These are phyloP conservation scores for Enteromius mattozi DNA, from an alignment of 2,797 vertebrate species.

Conservation along the genomic window DNA sequence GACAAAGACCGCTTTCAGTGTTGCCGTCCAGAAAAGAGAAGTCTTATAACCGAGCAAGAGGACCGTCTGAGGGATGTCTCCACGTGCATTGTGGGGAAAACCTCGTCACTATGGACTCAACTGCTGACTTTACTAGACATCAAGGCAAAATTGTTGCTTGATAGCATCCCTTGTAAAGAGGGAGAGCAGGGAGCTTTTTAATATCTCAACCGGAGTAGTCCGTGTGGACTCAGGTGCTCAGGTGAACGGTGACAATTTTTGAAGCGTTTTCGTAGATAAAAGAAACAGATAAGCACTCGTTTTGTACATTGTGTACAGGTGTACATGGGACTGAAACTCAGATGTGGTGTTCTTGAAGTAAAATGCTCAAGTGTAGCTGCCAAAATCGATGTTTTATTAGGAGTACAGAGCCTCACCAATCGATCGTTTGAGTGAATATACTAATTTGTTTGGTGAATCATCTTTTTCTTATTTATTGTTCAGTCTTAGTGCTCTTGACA, in stretches of 20 bases:
- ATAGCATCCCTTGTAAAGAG: conserved; percentile 32
- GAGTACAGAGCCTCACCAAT: conserved; percentile 57
- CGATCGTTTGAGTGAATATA: conserved; percentile 63
- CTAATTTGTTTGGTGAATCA: conserved; percentile 73
- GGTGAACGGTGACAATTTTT: conserved; percentile 50
- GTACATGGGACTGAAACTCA: conserved; percentile 62
- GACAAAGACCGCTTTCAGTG: conserved; percentile 62
- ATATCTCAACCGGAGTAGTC: conserved; percentile 41
- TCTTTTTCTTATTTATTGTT: conserved; percentile 82
- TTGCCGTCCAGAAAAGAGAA: conserved; percentile 52
- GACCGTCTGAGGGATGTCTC: conserved; percentile 49
- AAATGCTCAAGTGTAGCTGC: conserved; percentile 74
- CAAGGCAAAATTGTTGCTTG: conserved; percentile 24
- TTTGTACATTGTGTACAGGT: conserved; percentile 70
- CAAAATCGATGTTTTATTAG: conserved; percentile 73
- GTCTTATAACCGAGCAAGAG: conserved; percentile 53
- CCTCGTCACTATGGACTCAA: conserved; percentile 32
- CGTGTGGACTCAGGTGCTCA: conserved; percentile 59
- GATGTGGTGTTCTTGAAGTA: conserved; percentile 70
- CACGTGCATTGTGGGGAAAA: conserved; percentile 44
- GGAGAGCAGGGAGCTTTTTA: conserved; percentile 39
- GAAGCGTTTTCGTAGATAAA: conserved; percentile 56
- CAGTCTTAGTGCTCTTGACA: conserved; percentile 73
- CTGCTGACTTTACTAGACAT: conserved; percentile 42
- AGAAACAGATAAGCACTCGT: conserved; percentile 68